phyloP scores from a whole-genome alignment of 2,797 vertebrate genomes.

The Arnoldichthys spilopterus region DNA sequence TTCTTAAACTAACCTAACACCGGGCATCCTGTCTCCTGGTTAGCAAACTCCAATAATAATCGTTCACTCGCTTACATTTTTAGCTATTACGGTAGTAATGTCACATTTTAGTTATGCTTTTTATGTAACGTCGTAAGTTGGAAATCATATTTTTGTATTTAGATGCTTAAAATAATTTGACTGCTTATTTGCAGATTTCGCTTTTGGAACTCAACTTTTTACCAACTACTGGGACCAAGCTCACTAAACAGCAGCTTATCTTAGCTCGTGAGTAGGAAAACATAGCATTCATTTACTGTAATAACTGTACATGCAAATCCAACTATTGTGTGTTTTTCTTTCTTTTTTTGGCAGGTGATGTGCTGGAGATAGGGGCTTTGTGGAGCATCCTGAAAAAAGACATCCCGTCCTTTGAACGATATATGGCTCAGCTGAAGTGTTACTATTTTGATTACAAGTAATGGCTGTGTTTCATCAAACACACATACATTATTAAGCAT shows the following conservation, averaged over 20 bases:
- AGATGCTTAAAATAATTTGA: neutral
- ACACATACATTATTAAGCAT: too few relatives aligned
- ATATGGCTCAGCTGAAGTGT: slow-evolving; percentile 97
- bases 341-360: slow-evolving; percentile 88
- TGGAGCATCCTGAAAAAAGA: slow-evolving; percentile 96
- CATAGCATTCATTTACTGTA: neutral
- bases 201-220: slow-evolving; percentile 93
- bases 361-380: slow-evolving; percentile 93
- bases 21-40: too few relatives aligned
- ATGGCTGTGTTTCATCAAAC: slow-evolving; percentile 51
- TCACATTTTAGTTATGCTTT: too few relatives aligned
- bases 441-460: slow-evolving; percentile 99
- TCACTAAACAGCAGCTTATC: slow-evolving; percentile 92
- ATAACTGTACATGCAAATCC: neutral
- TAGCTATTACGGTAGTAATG: neutral
- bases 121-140: too few relatives aligned
- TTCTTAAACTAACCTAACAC: too few relatives aligned
- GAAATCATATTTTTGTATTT: neutral
- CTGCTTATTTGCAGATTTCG: slow-evolving; percentile 78
- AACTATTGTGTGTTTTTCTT: neutral
- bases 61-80: neutral
- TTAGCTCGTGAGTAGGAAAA: slow-evolving; percentile 85
- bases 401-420: slow-evolving; percentile 93
- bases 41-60: too few relatives aligned
- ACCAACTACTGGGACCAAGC: slow-evolving; percentile 85